Evolutionary conservation across 2,113 vertebrate species (phyloP).

Genomic region (Melanotaenia duboulayi): DNA sequence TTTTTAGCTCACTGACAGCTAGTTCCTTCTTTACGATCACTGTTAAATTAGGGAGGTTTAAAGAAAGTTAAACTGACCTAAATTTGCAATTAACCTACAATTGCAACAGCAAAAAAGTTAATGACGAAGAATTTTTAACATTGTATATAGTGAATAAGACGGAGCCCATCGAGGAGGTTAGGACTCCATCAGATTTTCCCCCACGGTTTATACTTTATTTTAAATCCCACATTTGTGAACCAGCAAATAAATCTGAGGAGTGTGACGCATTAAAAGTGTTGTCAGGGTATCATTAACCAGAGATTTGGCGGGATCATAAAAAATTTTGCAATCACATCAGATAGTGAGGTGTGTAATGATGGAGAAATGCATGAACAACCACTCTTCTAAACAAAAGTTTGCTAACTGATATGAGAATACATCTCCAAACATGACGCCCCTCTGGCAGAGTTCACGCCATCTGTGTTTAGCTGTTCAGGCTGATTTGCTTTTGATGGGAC

Average conservation of each 20-base stretch:
- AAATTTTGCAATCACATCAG: background rate
- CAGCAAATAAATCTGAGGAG: background rate
- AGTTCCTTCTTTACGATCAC: background rate
- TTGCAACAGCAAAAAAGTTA: too few species aligned
- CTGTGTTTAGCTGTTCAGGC: too few species aligned
- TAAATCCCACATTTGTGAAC: background rate
- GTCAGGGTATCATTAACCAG: background rate
- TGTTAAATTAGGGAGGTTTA: background rate
- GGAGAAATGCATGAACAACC: background rate
- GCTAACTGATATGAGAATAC: background rate
- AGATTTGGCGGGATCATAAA: background rate
- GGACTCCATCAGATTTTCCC: background rate
- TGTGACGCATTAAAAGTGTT: background rate
- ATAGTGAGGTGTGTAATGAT: background rate
- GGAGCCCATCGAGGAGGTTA: too few species aligned
- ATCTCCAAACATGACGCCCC: background rate
- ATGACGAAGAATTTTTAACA: too few species aligned
- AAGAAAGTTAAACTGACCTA: background rate
- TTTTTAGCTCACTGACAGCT: conserved; percentile 4
- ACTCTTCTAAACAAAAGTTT: background rate
- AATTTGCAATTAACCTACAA: background rate
- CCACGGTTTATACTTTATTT: too few species aligned
- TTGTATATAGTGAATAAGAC: too few species aligned
- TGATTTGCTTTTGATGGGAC: too few species aligned
- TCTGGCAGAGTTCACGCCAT: too few species aligned